Conservation (phyloP, 2,797 vertebrate genomes). For the Gallinago solitaria region DNA sequence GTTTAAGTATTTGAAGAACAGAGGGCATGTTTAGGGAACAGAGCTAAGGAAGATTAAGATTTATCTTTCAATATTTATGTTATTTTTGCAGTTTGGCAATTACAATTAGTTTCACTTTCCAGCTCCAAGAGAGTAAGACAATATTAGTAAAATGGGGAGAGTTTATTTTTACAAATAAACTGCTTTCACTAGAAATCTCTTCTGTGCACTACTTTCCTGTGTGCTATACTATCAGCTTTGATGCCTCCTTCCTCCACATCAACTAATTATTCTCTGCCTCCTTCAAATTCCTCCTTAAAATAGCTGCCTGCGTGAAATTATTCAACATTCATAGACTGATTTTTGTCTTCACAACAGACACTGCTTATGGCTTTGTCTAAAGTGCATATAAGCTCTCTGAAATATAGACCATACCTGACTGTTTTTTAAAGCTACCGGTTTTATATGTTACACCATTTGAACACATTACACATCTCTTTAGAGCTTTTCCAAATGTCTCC, state of each 20-base stretch:
- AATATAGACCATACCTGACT: not conserved
- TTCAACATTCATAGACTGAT: not conserved
- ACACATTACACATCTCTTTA: not conserved
- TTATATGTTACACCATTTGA: not conserved
- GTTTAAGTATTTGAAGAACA: slow-evolving; percentile 5
- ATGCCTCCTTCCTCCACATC: slow-evolving; percentile 33
- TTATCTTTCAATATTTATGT: slow-evolving; percentile 25
- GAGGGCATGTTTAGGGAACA: slow-evolving; percentile 21
- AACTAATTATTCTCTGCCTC: slow-evolving; percentile 25
- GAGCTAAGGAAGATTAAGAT: slow-evolving; percentile 19
- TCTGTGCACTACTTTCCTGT: not conserved
- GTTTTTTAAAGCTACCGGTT: not conserved
- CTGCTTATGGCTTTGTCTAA: not conserved
- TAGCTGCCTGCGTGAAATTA: slow-evolving; percentile 2
- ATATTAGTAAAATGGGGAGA: slow-evolving; percentile 3
- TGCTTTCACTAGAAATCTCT: slow-evolving; percentile 3
- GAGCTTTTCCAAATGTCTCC: not conserved
- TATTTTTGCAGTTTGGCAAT: slow-evolving; percentile 33
- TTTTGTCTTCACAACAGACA: slow-evolving; percentile 2
- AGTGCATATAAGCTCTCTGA: not conserved
- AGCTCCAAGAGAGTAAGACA: not conserved
- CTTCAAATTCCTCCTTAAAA: slow-evolving; percentile 45
- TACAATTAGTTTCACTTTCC: slow-evolving; percentile 15
- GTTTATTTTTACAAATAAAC: slow-evolving; percentile 36
- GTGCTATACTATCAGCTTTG: slow-evolving; percentile 5